Conservation (phyloP, 2,113 vertebrate genomes). For the Dinomys branickii region DNA sequence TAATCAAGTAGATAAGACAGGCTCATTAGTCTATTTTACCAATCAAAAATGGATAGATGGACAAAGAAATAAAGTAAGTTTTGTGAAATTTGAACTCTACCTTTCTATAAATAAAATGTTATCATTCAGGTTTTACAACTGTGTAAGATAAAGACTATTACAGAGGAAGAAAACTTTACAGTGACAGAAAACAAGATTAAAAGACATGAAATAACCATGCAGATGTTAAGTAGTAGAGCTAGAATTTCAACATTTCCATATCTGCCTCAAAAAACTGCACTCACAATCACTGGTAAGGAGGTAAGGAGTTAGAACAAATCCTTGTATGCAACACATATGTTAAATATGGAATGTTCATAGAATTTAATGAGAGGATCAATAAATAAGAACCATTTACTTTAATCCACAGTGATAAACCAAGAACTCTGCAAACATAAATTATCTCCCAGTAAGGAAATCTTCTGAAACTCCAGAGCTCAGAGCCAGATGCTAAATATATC, state of each 20-base stretch:
- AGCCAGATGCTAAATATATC: not conserved
- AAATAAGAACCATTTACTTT: not conserved
- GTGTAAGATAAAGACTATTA: not conserved
- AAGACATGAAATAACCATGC: not conserved
- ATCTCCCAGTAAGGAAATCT: not conserved
- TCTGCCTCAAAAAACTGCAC: not conserved
- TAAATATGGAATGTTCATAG: not conserved
- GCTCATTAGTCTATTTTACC: not conserved
- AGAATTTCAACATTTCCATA: not conserved
- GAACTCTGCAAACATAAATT: slow-evolving; percentile 37
- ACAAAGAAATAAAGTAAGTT: not conserved
- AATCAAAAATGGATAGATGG: not conserved
- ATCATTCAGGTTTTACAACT: not conserved
- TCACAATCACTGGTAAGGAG: not conserved
- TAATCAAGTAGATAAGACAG: not conserved
- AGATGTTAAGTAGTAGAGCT: not conserved
- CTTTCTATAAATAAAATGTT: not conserved
- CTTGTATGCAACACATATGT: not conserved
- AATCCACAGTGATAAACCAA: not conserved
- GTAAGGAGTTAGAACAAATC: not conserved
- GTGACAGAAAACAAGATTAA: not conserved
- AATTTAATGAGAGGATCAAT: not conserved
- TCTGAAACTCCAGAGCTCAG: not conserved
- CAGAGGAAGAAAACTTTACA: not conserved
- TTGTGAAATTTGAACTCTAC: not conserved